Base-by-base conservation (phyloP, 2,113 vertebrate genomes). In the Sebastes schlegelii region DNA sequence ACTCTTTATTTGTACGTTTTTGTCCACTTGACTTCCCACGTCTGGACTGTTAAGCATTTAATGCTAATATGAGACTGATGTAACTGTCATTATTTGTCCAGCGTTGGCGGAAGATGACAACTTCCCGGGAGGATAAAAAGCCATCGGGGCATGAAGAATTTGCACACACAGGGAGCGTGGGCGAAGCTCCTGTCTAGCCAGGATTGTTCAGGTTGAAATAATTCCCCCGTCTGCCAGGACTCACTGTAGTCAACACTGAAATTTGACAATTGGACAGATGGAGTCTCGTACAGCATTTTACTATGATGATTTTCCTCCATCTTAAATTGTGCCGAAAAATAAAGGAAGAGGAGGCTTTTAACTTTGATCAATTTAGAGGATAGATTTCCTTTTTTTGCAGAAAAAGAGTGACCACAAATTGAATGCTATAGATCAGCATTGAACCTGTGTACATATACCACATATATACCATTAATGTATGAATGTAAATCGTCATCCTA, bases 21-120 rank as follows among this genome's bases (percentile, higher is more conserved):
- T 11, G 6, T 74, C 34, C 13, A 51, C 9, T 8, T 40, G 5
- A 43, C 7, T 7, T 8, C 13, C 3, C 3, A 5, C 0, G 2
- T 62, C 11, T n/a, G 40, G 14, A 63, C 14, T 26, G 58, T 61
- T n/a, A 9, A 54, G 48, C 21, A 34, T 60, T 23, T 62, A 43
- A 61, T 19, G 34, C 23, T 34, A 26, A 61, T 63, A 34, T 67
- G 34, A 34, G 34, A 34, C 34, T 83, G 46, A 79, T 75, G 12
- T 54, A 43, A 68, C 16, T 65, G 71, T 78, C 72, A 68, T 89
- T 78, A 79, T 0, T 66, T 79, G 79, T 80, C 0, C 93, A 97
- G 97, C 96, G 96, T 60, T 95, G 97, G 93, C 94, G 86, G 81
- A 95, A 88, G 92, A 97, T 98, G 96, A 96, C 94, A 57, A 94